phyloP scores from a whole-genome alignment of 2,797 vertebrate species.

The Enteromius paludinosus region DNA sequence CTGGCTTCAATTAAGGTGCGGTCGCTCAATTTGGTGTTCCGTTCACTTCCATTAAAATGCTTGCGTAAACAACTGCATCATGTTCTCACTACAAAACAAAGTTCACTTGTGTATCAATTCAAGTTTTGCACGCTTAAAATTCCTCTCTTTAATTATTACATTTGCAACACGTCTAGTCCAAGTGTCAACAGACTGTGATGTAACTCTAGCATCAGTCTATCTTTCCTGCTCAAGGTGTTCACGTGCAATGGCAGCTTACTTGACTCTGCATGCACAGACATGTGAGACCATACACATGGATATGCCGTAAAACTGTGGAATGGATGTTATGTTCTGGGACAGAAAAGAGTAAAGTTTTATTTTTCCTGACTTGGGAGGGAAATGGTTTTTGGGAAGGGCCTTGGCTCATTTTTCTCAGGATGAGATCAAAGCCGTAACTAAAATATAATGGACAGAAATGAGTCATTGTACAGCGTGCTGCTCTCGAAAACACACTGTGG shows the following conservation, averaged over 20 bases:
- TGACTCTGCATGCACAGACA: slow-evolving; percentile 22
- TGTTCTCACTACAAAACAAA: not conserved
- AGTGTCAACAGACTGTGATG: not conserved
- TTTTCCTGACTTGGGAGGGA: slow-evolving; percentile 11
- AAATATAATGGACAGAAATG: slow-evolving; percentile 54
- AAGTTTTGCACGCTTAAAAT: not conserved
- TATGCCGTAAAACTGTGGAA: not conserved
- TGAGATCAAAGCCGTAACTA: slow-evolving; percentile 21
- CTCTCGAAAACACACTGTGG: slow-evolving; percentile 59
- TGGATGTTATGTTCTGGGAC: slow-evolving; percentile 21
- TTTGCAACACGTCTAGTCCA: not conserved
- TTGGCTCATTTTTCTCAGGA: slow-evolving; percentile 1
- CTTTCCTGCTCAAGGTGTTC: not conserved
- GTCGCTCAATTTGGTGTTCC: not conserved
- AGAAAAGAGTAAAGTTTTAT: not conserved
- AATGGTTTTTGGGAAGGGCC: slow-evolving; percentile 5
- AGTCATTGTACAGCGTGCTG: slow-evolving; percentile 63
- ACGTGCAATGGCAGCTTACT: not conserved
- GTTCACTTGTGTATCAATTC: not conserved
- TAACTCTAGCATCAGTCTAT: not conserved
- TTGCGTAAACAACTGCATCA: not conserved
- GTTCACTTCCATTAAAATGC: not conserved
- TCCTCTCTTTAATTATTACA: not conserved
- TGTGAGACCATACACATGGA: not conserved
- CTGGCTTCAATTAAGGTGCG: slow-evolving; percentile 8